phyloP scores from a whole-genome alignment of 2,797 vertebrate species.

The Cetoscarus ocellatus region DNA sequence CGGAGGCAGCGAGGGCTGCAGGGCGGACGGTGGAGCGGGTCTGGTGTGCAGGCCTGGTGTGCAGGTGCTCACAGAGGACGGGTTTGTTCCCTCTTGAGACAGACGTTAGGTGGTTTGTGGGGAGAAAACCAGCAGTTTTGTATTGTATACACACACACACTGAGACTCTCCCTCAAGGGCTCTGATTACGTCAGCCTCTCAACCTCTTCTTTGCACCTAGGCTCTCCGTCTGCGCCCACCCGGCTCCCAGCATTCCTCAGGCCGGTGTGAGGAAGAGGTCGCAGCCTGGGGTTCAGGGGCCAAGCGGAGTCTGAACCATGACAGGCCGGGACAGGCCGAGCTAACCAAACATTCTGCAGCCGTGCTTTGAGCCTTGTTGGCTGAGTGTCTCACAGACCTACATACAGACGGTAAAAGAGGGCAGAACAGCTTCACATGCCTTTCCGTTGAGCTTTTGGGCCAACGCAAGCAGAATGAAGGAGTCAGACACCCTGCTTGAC shows the following conservation, averaged over 20 bases:
- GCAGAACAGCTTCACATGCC: conserved; percentile 40
- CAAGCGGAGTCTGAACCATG: conserved; percentile 60
- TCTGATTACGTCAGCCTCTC: conserved; percentile 57
- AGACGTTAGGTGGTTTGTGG: conserved; percentile 12
- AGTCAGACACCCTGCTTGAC: conserved; percentile 41
- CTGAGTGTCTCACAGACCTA: conserved; percentile 7
- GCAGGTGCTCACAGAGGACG: conserved; percentile 76
- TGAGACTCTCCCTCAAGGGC: conserved; percentile 11
- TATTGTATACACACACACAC: conserved; percentile 44
- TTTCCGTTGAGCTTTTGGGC: conserved; percentile 38
- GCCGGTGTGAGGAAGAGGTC: conserved; percentile 74
- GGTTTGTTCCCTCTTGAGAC: conserved; percentile 63
- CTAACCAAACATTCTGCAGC: conserved; percentile 26
- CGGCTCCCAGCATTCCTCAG: conserved; percentile 77
- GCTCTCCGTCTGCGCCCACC: conserved; percentile 47
- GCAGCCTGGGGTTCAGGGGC: conserved; percentile 70
- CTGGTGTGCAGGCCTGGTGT: conserved; percentile 11
- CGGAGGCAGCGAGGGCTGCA: conserved; percentile 40
- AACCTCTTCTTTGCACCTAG: conserved; percentile 67
- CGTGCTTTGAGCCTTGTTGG: conserved; percentile 6
- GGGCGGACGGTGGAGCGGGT: not conserved
- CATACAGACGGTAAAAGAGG: conserved; percentile 9
- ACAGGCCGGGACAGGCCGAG: conserved; percentile 20
- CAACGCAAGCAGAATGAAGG: conserved; percentile 64
- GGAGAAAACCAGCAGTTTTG: conserved; percentile 15